Percentiles rank a stretch among this genome's conserved stretches.
These are phyloP conservation scores for Actinia tenebrosa DNA, from an alignment of 64 coral and sea anemone species.

Conservation along the genomic window DNA sequence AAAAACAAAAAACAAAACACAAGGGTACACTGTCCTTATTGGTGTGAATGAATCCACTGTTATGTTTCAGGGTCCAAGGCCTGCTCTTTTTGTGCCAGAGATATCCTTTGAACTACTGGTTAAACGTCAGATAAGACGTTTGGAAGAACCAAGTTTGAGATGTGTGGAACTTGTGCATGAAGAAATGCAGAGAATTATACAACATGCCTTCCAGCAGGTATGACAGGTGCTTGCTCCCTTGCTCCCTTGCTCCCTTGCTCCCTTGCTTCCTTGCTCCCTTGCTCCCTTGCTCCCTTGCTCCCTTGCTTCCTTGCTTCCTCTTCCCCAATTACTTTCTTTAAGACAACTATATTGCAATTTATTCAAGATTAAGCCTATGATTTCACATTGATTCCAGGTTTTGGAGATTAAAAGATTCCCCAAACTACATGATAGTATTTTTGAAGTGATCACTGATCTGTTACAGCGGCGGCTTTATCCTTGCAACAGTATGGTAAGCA, in stretches of 20 bases:
- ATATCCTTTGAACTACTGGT: conserved; percentile 95
- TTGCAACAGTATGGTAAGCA: conserved; percentile 85
- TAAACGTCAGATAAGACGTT: conserved; percentile 81
- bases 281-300: background rate
- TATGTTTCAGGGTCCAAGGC: conserved; percentile 65
- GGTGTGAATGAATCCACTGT: background rate
- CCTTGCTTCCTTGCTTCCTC: background rate
- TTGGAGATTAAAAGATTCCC: conserved; percentile 95
- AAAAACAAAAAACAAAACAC: no score
- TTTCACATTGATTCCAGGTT: conserved; percentile 36
- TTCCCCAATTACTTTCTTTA: no score
- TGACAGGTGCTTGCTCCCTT: background rate
- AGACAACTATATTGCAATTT: no score
- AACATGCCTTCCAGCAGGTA: conserved; percentile 90
- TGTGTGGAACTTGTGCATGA: conserved; percentile 97
- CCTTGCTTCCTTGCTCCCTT: background rate
- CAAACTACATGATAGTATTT: conserved; percentile 73
- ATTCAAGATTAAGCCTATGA: background rate
- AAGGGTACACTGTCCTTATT: no score
- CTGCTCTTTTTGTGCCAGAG: conserved; percentile 95
- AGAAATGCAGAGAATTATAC: conserved; percentile 96
- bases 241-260: background rate
- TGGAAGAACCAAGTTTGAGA: conserved; percentile 87
- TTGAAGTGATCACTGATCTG: conserved; percentile 82
- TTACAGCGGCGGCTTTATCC: conserved; percentile 64